Evolutionary conservation across 2,113 vertebrate genomes (phyloP).

Genomic region (Setophaga kirtlandii): DNA sequence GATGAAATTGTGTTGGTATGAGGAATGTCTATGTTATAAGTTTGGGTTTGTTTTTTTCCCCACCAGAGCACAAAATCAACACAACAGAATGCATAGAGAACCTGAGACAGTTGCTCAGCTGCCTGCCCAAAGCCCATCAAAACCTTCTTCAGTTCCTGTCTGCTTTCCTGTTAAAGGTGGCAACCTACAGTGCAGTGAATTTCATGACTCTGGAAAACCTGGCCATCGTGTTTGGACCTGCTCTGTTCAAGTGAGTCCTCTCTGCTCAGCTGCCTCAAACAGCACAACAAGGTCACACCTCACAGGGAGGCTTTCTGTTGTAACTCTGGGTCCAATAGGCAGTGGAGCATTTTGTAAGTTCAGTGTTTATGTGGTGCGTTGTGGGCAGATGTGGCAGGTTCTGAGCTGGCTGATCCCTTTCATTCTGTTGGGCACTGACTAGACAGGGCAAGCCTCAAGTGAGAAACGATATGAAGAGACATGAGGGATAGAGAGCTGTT

Average conservation of each 20-base stretch:
- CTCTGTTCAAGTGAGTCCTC: slow-evolving; percentile 74
- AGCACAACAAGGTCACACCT: background rate
- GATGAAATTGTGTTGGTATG: background rate
- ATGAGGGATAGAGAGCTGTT: background rate
- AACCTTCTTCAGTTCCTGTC: slow-evolving; percentile 75
- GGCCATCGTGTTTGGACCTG: slow-evolving; percentile 81
- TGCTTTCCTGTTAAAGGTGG: slow-evolving; percentile 77
- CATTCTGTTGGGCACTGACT: background rate
- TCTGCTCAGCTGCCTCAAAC: background rate
- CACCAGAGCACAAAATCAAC: slow-evolving; percentile 52
- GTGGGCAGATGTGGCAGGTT: background rate
- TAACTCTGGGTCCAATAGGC: background rate
- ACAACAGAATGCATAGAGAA: slow-evolving; percentile 40
- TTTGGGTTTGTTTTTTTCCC: background rate
- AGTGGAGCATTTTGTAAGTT: background rate
- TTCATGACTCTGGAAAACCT: slow-evolving; percentile 83
- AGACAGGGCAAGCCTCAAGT: background rate
- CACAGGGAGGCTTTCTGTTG: background rate
- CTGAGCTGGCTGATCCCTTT: background rate
- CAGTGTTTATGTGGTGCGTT: background rate
- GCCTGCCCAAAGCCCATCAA: slow-evolving; percentile 70
- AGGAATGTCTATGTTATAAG: background rate
- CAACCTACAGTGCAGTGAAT: slow-evolving; percentile 75
- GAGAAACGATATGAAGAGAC: background rate
- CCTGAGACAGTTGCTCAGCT: slow-evolving; percentile 63